Conservation (phyloP, 2,113 vertebrate species). For the Apaloderma vittatum region DNA sequence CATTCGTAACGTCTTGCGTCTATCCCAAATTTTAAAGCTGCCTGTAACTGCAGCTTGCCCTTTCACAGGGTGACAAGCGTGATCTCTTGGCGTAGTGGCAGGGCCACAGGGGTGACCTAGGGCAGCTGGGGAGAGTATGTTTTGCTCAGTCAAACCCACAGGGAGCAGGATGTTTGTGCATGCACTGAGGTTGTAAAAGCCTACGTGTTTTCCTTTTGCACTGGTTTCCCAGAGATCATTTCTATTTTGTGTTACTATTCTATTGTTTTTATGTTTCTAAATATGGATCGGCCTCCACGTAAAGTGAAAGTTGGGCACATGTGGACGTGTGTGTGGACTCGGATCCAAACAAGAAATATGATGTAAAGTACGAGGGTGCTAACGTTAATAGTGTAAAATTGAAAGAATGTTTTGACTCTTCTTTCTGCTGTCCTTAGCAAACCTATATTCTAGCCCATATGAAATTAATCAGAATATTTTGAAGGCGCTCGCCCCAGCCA, state of each 20-base stretch:
- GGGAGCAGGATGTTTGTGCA: fast-evolving
- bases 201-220: background rate
- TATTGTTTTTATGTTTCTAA: background rate
- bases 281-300: background rate
- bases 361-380: background rate
- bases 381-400: background rate
- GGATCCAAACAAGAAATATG: fast-evolving
- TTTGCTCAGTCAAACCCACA: background rate
- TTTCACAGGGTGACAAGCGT: background rate
- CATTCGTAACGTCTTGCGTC: background rate
- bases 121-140: background rate
- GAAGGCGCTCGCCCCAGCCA: background rate
- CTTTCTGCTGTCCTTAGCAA: background rate
- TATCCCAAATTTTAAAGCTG: background rate
- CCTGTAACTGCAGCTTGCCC: too few relatives aligned
- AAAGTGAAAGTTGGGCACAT: background rate
- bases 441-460: background rate
- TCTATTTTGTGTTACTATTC: background rate
- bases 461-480: background rate
- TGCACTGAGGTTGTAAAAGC: background rate
- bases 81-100: background rate
- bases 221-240: background rate
- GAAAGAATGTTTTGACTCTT: background rate
- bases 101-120: background rate
- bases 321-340: background rate